Percentiles rank a stretch among this genome's conserved stretches.
phyloP scores from a whole-genome alignment of 2,113 vertebrate genomes.

The Takifugu flavidus region DNA sequence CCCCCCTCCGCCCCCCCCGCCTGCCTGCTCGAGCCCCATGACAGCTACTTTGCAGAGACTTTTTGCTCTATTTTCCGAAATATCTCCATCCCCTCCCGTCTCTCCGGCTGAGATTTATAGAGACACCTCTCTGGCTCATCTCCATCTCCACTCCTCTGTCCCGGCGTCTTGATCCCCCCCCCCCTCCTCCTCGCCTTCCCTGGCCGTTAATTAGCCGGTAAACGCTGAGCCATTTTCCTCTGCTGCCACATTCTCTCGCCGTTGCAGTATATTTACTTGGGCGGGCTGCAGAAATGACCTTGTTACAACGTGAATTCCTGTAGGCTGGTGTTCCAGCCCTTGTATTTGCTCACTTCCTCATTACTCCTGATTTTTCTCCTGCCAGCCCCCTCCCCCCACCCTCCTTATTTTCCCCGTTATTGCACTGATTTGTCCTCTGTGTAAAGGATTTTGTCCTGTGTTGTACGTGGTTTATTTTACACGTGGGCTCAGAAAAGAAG shows the following conservation, averaged over 20 bases:
- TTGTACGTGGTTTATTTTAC: no score
- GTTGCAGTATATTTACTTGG: conserved; percentile 56
- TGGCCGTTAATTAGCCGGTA: conserved; percentile 59
- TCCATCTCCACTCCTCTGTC: conserved; percentile 4
- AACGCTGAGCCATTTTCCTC: conserved; percentile 51
- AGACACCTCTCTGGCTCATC: conserved; percentile 21
- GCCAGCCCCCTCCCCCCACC: neutral
- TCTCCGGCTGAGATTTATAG: conserved; percentile 52
- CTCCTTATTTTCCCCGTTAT: neutral
- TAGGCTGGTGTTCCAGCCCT: conserved; percentile 32
- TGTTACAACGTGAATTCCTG: conserved; percentile 51
- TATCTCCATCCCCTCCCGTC: conserved; percentile 27
- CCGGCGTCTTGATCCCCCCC: conserved; percentile 13
- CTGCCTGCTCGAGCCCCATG: conserved; percentile 35
- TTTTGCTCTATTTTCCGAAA: conserved; percentile 48
- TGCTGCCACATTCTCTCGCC: conserved; percentile 50
- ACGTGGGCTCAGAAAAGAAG: no score
- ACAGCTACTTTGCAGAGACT: conserved; percentile 63
- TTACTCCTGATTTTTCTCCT: conserved; percentile 31
- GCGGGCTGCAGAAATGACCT: conserved; percentile 61
- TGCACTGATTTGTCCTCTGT: no score
- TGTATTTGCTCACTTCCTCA: conserved; percentile 31
- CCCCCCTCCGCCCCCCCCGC: conserved; percentile 4
- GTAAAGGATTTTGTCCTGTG: no score
- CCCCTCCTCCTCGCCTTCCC: conserved; percentile 17